phyloP scores from a whole-genome alignment of 37 sponge, comb jelly and placozoan species.

The Spongilla lacustris region DNA sequence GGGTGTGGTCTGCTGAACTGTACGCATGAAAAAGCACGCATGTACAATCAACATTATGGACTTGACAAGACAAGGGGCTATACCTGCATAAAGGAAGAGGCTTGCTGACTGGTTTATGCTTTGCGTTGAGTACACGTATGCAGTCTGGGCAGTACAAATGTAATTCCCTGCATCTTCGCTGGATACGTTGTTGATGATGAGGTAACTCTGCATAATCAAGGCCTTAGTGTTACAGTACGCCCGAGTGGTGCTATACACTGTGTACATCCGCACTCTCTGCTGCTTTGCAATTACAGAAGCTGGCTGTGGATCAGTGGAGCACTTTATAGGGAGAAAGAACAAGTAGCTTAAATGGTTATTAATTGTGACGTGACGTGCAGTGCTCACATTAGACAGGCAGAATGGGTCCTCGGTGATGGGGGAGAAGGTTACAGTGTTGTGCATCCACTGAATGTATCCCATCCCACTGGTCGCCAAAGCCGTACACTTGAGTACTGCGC shows the following conservation, averaged over 20 bases:
- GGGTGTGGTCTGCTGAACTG: background rate
- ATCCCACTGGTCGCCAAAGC: background rate
- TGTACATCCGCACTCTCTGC: background rate
- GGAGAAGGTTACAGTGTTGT: background rate
- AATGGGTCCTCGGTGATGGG: background rate
- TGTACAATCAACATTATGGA: background rate
- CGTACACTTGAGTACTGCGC: background rate
- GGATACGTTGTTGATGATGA: background rate
- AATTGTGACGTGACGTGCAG: no score
- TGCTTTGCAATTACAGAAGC: background rate
- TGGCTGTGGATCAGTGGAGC: background rate
- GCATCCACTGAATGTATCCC: background rate
- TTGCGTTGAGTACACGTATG: background rate
- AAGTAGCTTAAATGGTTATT: no score
- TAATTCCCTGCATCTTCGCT: constrained; percentile 13
- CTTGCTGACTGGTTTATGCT: background rate
- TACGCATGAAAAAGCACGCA: background rate
- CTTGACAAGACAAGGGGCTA: background rate
- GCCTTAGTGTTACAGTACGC: background rate
- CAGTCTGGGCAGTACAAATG: background rate
- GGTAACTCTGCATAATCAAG: background rate
- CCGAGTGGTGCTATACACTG: background rate
- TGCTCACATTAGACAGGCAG: background rate
- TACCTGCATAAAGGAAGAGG: background rate
- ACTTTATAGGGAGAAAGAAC: background rate